A percentile compares a stretch with the other conserved stretches of the same genome.
Evolutionary conservation across 1,140 invertebrate genomes (phyloP).

Genomic region (Ylistrum balloti): DNA sequence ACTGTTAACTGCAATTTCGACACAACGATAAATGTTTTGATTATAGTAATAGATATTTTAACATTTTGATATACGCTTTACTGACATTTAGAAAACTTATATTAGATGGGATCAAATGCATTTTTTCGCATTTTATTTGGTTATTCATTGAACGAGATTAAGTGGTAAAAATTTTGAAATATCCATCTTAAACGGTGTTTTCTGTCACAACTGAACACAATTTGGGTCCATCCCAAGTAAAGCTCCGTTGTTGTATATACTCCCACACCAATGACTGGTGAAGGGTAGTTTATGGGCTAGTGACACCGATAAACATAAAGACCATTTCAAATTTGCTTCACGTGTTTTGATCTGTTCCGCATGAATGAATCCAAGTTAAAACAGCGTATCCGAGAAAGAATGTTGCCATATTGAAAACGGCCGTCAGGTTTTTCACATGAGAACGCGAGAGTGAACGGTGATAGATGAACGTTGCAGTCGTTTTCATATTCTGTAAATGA

Average conservation of each 20-base stretch:
- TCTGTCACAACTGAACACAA: not conserved
- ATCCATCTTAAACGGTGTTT: too few species aligned
- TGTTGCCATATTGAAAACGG: slow-evolving; percentile 26
- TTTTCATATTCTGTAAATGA: not conserved
- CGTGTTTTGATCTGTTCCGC: slow-evolving; percentile 24
- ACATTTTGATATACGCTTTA: too few species aligned
- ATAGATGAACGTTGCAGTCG: not conserved
- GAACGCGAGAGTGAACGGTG: not conserved
- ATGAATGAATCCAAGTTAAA: slow-evolving; percentile 39
- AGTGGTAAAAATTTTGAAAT: too few species aligned
- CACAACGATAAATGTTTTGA: too few species aligned
- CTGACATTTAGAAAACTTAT: too few species aligned
- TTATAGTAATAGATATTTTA: too few species aligned
- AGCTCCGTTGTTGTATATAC: not conserved
- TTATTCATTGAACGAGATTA: too few species aligned
- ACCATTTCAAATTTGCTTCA: slow-evolving; percentile 35
- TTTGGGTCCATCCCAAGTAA: not conserved
- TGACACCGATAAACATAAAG: slow-evolving; percentile 19
- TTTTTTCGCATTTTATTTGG: too few species aligned
- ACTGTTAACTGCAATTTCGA: too few species aligned
- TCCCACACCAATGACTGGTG: not conserved
- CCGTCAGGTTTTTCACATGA: slow-evolving; percentile 32
- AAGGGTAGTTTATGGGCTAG: slow-evolving; percentile 22
- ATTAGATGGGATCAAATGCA: too few species aligned
- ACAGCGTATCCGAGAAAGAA: slow-evolving; percentile 32